Base-by-base conservation (phyloP, 2,113 vertebrate species). In the Tautogolabrus adspersus region DNA sequence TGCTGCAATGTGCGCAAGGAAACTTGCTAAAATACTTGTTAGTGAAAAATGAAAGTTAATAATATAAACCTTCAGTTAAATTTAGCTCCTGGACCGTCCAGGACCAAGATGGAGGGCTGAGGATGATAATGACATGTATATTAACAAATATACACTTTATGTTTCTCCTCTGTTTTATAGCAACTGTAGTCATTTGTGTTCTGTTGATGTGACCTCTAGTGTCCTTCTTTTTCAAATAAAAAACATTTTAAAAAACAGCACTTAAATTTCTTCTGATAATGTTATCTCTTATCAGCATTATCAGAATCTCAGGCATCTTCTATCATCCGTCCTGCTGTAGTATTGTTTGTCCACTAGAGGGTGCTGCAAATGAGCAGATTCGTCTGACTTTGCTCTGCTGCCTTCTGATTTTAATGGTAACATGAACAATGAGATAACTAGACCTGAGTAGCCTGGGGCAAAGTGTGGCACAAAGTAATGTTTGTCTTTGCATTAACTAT, bases 301-400 rank as follows among this genome's bases (percentile, higher is more conserved):
- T 40, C 10, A 42, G 40, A 42, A 42, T 9, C 40, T 42, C 21
- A 40, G 2, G 6, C 8, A 7, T 10, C 16, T 55, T 18, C 47
- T 21, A 0, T 46, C 10, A 10, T 19, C 8, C 8, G 42, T 21
- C 51, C 47, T 0, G 16, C 13, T 68, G 56, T 81, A 21, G 5
- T 42, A 51, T 22, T 8, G 10, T 8, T 7, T 63, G 0, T 83
- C 85, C 93, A 91, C 72, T 55, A 91, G 92, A 90, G 89, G 90
- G 73, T 0, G 80, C 82, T 91, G 82, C 73, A 84, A 77, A n/a
- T 62, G 84, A 89, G 68, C 81, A 65, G 68, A 92, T 87, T 6
- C 22, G 54, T 22, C 19, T 42, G 0, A 8, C 46, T 61, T 15
- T 38, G 59, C 38, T 30, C 23, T 12, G 15, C 62, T n/a, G 12